A percentile compares a stretch with the other conserved stretches of the same genome.
Evolutionary conservation across 2,113 vertebrate genomes (phyloP).

Genomic region (Rhinopithecus roxellana): DNA sequence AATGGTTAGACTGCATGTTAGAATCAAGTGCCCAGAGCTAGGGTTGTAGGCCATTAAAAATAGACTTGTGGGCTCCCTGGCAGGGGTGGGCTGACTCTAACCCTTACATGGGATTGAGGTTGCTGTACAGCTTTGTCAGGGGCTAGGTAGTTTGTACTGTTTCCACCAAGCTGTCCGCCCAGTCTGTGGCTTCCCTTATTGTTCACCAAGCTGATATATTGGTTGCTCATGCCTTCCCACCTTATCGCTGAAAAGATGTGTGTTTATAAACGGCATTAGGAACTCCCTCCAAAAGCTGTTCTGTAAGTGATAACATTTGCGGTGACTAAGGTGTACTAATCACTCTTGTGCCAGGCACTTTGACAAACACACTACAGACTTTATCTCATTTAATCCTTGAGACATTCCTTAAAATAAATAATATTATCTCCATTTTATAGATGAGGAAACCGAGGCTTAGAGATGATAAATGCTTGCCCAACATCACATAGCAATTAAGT

Average conservation of each 20-base stretch:
- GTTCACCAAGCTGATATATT: not conserved
- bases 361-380: not conserved
- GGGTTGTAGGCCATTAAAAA: not conserved
- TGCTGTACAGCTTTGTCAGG: rapidly evolving
- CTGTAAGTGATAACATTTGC: not conserved
- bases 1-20: not conserved
- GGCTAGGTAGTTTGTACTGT: rapidly evolving
- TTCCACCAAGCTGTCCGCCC: not conserved
- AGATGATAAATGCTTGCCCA: not conserved
- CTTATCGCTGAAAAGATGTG: not conserved
- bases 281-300: not conserved
- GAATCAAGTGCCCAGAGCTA: not conserved
- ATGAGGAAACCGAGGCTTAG: not conserved
- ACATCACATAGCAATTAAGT: rapidly evolving
- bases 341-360: not conserved
- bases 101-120: not conserved
- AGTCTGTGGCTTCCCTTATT: not conserved
- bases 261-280: not conserved
- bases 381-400: not conserved
- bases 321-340: too few relatives aligned
- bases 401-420: not conserved
- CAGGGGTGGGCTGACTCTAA: not conserved
- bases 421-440: not conserved
- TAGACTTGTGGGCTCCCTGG: not conserved
- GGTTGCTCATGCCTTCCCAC: rapidly evolving